Base-by-base conservation (phyloP, 53 echinoderm and acorn worm species). In the Temnopleurus reevesii region DNA sequence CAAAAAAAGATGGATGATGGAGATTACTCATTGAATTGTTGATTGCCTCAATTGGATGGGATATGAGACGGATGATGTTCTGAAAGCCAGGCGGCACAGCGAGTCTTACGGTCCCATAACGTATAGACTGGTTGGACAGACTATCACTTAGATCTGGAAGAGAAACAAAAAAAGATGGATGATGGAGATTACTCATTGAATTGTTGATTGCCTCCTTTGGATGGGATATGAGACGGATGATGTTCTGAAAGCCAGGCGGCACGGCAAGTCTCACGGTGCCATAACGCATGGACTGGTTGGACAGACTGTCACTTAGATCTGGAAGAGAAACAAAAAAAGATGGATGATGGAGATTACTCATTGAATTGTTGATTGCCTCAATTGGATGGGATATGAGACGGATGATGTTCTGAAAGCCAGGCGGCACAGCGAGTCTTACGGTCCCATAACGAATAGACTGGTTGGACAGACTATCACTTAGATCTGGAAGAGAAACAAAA, bases 161-260 rank as follows among this genome's bases (percentile, higher is more conserved):
- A 0, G 27, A 60, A 8, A 27, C 2, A 1, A 1, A 12, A 8
- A 56, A 49, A 49, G 12, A 2, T 2, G 60, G n/a, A n/a, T n/a
- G n/a, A n/a, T n/a, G n/a, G n/a, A n/a, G n/a, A n/a, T n/a, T n/a
- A n/a, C n/a, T n/a, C n/a, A n/a, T n/a, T n/a, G n/a, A n/a, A n/a
- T n/a, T n/a, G n/a, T n/a, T n/a, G n/a, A n/a, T n/a, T n/a, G n/a
- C n/a, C n/a, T n/a, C n/a, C n/a, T n/a, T n/a, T n/a, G n/a, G n/a
- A n/a, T n/a, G n/a, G 5, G 96, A 96, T 19, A 99, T 92, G n/a
- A 95, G 90, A 27, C 86, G 83, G 36, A 96, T 81, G 59, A 99
- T 96, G 55, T 99, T 99, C 83, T 94, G 93, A 31, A 99, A 99
- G 21, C 99, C 99, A 5, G 94, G 90, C 35, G 99, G 99, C 0